These are phyloP conservation scores for Cephus sareptanus DNA, from an alignment of 2,888 invertebrate species.

Conservation along the genomic window DNA sequence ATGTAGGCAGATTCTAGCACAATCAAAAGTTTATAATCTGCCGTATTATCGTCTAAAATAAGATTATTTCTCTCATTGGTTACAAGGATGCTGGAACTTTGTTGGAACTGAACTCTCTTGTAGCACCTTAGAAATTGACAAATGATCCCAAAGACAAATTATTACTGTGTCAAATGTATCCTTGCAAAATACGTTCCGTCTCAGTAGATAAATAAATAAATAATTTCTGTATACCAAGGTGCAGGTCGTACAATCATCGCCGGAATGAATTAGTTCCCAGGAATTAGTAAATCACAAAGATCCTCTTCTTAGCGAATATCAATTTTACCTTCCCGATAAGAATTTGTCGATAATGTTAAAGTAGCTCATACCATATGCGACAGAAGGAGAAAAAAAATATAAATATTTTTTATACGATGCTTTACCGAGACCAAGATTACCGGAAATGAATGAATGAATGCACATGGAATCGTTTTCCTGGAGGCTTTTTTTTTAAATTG, in stretches of 20 bases:
- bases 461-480: neutral
- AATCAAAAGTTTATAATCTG: neutral
- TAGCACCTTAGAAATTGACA: neutral
- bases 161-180: neutral
- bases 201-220: neutral
- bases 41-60: neutral
- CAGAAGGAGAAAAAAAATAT: neutral
- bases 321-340: neutral
- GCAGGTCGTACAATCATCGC: neutral
- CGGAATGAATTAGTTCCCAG: neutral
- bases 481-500: slow-evolving; percentile 48
- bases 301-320: neutral
- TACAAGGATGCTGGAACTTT: neutral
- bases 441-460: neutral
- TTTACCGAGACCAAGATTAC: neutral
- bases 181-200: neutral
- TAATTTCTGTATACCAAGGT: neutral
- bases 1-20: neutral
- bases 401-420: neutral
- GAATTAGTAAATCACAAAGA: neutral
- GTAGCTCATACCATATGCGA: neutral
- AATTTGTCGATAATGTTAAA: neutral
- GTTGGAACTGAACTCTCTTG: neutral
- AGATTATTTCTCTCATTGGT: neutral
- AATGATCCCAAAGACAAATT: neutral